phyloP scores from a whole-genome alignment of 2,113 vertebrate genomes.

The Sinosuthora webbiana region DNA sequence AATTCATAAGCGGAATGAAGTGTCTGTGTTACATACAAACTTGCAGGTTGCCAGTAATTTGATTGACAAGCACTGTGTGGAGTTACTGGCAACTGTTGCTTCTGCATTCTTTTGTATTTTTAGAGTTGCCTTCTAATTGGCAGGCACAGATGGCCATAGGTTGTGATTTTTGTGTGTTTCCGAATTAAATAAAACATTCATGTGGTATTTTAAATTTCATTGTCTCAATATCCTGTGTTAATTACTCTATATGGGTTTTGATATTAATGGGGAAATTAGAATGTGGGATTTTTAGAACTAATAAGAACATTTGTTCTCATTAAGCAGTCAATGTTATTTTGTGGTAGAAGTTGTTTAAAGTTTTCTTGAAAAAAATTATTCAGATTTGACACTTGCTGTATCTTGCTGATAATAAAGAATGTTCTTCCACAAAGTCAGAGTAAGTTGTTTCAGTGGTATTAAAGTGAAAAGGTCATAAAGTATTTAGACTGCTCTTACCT shows the following conservation, averaged over 20 bases:
- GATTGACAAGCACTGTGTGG: constrained; percentile 19
- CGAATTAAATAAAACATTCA: constrained; percentile 29
- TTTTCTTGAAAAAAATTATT: neutral
- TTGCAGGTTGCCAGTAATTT: neutral
- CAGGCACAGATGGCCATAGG: constrained; percentile 68
- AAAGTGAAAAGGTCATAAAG: neutral
- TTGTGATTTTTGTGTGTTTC: constrained; percentile 44
- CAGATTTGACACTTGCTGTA: neutral
- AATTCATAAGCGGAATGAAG: neutral
- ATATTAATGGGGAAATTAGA: neutral
- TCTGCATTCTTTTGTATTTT: constrained; percentile 69
- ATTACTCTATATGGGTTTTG: neutral
- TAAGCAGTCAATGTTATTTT: neutral
- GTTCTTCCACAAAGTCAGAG: neutral
- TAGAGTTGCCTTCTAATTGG: constrained; percentile 63
- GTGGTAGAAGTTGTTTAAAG: neutral
- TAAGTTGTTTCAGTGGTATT: neutral
- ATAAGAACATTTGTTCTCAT: neutral
- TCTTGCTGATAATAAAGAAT: neutral
- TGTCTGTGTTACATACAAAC: neutral
- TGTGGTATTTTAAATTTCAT: constrained; percentile 22
- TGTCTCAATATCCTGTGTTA: constrained; percentile 21
- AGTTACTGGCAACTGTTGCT: constrained; percentile 51
- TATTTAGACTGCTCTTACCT: neutral
- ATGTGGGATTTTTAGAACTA: constrained; percentile 8